Evolutionary conservation across 2,888 invertebrate species (phyloP).

Genomic region (Tenthredo amoena): DNA sequence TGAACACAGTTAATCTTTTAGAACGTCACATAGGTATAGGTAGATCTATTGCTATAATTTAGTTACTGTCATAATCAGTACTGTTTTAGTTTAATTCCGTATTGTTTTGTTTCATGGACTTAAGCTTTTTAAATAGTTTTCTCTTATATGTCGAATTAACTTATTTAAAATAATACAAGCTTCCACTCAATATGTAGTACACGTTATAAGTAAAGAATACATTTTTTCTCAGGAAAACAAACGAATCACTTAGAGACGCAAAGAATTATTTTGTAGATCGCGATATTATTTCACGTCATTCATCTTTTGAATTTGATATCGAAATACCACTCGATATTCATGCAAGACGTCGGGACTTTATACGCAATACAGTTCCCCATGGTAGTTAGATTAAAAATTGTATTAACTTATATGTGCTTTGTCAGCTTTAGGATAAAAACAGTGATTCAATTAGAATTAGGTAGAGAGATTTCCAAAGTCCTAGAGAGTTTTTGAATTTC

Average conservation of each 20-base stretch:
- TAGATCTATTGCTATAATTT: constrained; percentile 67
- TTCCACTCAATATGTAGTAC: neutral
- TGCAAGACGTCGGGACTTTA: constrained; percentile 32
- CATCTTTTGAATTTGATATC: constrained; percentile 25
- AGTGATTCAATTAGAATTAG: constrained; percentile 8
- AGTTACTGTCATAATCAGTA: constrained; percentile 18
- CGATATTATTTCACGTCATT: neutral
- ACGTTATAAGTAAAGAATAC: neutral
- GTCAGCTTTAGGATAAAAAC: constrained; percentile 15
- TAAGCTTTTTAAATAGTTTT: neutral
- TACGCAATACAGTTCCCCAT: neutral
- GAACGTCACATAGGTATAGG: constrained; percentile 61
- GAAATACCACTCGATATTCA: constrained; percentile 23
- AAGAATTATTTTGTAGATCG: neutral
- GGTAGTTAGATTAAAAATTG: neutral
- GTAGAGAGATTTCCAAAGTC: constrained; percentile 8
- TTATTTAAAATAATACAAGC: neutral
- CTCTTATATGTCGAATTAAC: neutral
- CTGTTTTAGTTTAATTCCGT: constrained; percentile 19
- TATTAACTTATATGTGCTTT: constrained; percentile 2
- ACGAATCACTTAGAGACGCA: neutral
- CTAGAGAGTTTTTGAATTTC: constrained; percentile 42
- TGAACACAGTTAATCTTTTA: constrained; percentile 69
- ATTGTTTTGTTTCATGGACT: neutral
- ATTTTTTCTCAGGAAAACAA: neutral